Percentiles rank a stretch among this genome's conserved stretches.
These are phyloP conservation scores for Styela clava DNA, from an alignment of 23 tunicate species.

Conservation along the genomic window DNA sequence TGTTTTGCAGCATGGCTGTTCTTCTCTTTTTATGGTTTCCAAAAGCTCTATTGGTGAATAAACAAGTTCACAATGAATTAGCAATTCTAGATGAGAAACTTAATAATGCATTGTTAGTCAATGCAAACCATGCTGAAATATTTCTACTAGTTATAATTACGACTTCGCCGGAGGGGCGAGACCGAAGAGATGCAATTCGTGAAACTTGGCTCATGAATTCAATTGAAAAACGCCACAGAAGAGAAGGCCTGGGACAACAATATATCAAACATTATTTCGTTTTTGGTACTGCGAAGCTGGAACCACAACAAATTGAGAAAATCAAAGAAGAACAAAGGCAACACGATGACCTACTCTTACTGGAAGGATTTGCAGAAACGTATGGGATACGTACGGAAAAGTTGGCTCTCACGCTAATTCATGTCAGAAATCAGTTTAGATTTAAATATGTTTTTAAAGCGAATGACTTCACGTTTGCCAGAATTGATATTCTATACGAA, in stretches of 20 bases:
- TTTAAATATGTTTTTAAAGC: constrained; percentile 67
- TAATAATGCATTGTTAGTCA: not conserved
- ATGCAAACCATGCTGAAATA: not conserved
- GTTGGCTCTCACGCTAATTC: constrained; percentile 49
- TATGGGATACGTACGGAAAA: constrained; percentile 74
- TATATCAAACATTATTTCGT: constrained; percentile 50
- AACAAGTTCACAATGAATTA: not conserved
- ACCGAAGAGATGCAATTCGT: constrained; percentile 67
- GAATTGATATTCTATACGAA: constrained; percentile 23
- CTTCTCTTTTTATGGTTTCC: not conserved
- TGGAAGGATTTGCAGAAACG: constrained; percentile 66
- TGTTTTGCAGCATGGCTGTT: not conserved
- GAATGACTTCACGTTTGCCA: constrained; percentile 89
- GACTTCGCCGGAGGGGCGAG: constrained; percentile 68
- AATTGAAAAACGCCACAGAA: not conserved
- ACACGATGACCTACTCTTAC: constrained; percentile 56
- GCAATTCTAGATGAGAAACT: not conserved
- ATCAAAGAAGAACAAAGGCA: constrained; percentile 31
- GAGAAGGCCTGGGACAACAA: not conserved
- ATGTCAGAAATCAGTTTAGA: constrained; percentile 36
- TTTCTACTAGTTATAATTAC: constrained; percentile 53
- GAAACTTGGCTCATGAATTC: constrained; percentile 62
- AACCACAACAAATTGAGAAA: not conserved
- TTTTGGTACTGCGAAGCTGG: constrained; percentile 48
- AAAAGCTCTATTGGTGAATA: not conserved